Evolutionary conservation across 1,140 invertebrate species (phyloP), one percentile per base, ranked within the genome.

Genomic region (Nasonia giraulti): DNA sequence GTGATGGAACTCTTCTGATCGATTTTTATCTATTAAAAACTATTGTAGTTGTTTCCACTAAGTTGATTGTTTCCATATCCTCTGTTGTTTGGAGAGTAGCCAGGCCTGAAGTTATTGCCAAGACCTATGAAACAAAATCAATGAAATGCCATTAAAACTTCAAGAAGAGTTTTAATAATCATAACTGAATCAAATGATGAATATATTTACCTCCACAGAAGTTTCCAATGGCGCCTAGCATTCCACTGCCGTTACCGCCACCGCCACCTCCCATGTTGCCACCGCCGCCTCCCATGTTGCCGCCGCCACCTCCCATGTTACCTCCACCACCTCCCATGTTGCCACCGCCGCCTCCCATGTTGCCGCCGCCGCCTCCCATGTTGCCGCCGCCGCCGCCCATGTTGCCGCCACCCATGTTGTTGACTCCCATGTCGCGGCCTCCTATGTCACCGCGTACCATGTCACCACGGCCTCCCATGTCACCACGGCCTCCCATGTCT

Each of bases 1-100:
- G 55, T 8, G 55, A 62, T 62, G 5, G 3, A n/a, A n/a, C 6
- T 62, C 17, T 62, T 62, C 17, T 62, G 17, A 62, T 62, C 5
- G 33, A 6, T 47, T 84, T 62, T 44, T n/a, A 76, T 6, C 62
- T 75, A 90, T 93, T 91, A 93, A 89, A 93, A 93, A 87, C 90
- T 93, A 85, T 92, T 93, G 77, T 93, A 93, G 88, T 93, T 93
- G 83, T 88, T 93, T 44, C 93, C 93, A n/a, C 92, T 91, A 68
- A 93, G 84, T 87, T 93, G 92, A 83, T 89, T 92, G 82, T 90
- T 92, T 85, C 87, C 86, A 76, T 92, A 93, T n/a, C 91, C 91
- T 87, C 92, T 88, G 80, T 91, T 93, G 82, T 89, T 93, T 2
- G 91, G 90, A 31, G 92, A 93, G 66, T 91, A 93, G 85, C 92